Conservation (phyloP, 2,888 invertebrate genomes). For the Hypsopygia costalis region DNA sequence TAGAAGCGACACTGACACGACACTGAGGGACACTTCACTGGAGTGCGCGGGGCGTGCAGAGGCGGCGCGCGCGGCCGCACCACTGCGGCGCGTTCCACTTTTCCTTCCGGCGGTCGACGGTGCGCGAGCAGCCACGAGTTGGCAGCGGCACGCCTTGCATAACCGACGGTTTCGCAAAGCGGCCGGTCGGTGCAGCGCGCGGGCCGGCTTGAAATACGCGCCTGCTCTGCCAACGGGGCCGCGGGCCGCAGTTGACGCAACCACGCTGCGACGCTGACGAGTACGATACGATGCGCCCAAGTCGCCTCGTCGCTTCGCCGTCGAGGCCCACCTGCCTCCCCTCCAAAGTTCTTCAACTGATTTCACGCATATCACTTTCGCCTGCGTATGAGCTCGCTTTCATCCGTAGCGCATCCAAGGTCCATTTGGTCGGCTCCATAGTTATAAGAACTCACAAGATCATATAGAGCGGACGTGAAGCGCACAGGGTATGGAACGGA, state of each 20-base stretch:
- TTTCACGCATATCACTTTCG: constrained; percentile 74
- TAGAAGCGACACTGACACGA: constrained; percentile 77
- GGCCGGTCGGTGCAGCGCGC: constrained; percentile 62
- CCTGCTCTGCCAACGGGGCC: constrained; percentile 62
- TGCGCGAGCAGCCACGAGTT: constrained; percentile 55
- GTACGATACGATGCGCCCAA: constrained; percentile 23
- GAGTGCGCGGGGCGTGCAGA: constrained; percentile 65
- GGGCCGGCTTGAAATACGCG: constrained; percentile 73
- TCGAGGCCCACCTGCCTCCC: constrained; percentile 43
- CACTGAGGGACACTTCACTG: constrained; percentile 73
- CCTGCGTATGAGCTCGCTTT: constrained; percentile 58
- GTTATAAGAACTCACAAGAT: constrained; percentile 16
- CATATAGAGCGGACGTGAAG: constrained; percentile 22
- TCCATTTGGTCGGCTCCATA: constrained; percentile 30
- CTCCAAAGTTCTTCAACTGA: constrained; percentile 48
- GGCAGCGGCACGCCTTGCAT: constrained; percentile 79
- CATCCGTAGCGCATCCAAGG: constrained; percentile 51
- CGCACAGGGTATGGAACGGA: constrained; percentile 18
- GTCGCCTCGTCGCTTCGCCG: constrained; percentile 20
- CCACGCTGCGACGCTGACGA: constrained; percentile 23
- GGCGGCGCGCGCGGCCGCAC: constrained; percentile 71
- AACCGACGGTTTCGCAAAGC: constrained; percentile 78
- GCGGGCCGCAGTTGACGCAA: constrained; percentile 54
- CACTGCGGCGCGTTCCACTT: constrained; percentile 79
- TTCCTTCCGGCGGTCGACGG: constrained; percentile 73